Evolutionary conservation across 2,797 vertebrate species (phyloP).

Genomic region (Chiroxiphia lanceolata): DNA sequence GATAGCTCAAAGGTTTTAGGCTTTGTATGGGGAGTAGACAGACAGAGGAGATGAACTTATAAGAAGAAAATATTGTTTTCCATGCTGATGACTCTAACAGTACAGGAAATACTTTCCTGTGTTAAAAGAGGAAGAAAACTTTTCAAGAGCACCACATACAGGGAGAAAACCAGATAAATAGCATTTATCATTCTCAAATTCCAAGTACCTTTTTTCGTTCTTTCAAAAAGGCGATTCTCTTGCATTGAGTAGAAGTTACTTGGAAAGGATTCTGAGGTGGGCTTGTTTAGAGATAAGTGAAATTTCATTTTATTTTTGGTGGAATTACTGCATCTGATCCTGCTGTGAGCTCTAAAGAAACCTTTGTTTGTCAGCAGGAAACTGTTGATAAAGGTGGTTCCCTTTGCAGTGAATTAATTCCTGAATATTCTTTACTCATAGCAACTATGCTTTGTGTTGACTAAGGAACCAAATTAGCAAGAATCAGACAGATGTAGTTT

Average conservation of each 20-base stretch:
- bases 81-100: background rate
- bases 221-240: background rate
- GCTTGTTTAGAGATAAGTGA: background rate
- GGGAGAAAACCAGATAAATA: background rate
- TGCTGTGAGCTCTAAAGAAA: background rate
- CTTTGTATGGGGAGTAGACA: background rate
- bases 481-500: background rate
- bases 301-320: background rate
- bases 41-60: background rate
- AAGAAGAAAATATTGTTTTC: background rate
- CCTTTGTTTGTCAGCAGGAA: background rate
- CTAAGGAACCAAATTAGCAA: background rate
- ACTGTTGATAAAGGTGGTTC: background rate
- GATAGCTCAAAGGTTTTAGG: background rate
- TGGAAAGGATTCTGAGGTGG: background rate
- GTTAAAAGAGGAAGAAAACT: background rate
- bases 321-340: background rate
- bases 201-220: background rate
- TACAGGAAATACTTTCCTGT: background rate
- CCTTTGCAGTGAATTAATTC: background rate
- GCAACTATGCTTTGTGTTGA: background rate
- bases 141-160: background rate
- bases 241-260: background rate
- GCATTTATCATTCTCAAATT: background rate
- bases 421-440: background rate